Conservation (phyloP, 2,888 invertebrate species). For the Norana najaformis region DNA sequence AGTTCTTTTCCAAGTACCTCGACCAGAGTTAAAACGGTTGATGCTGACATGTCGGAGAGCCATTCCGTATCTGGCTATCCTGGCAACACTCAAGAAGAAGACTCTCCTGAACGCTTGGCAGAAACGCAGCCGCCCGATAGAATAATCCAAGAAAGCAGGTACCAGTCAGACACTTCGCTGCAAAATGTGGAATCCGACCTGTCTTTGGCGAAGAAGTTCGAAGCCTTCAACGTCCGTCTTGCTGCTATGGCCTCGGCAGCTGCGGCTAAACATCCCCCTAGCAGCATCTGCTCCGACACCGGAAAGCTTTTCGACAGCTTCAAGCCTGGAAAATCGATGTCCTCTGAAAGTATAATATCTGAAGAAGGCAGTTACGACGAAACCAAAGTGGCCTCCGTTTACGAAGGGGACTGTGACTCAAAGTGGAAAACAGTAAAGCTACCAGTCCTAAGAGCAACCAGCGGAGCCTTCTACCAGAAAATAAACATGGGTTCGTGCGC, state of each 20-base stretch:
- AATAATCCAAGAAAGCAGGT: background rate
- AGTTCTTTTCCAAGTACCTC: background rate
- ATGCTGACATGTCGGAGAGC: background rate
- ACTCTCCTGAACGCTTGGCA: background rate
- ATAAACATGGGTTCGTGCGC: background rate
- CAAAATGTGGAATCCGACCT: background rate
- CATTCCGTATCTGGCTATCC: background rate
- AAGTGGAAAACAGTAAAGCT: background rate
- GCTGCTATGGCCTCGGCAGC: conserved; percentile 3
- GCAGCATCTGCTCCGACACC: background rate
- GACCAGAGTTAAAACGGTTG: background rate
- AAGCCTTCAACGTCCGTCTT: conserved; percentile 16
- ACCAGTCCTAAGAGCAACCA: background rate
- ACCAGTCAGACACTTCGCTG: background rate
- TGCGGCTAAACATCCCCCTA: background rate
- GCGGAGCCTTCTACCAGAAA: background rate
- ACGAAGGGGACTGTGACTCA: background rate
- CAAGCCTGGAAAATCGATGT: background rate
- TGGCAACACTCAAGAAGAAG: background rate
- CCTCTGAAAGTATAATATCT: background rate
- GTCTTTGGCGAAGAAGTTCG: background rate
- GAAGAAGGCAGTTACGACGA: background rate
- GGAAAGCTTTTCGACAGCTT: background rate
- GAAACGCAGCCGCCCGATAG: background rate
- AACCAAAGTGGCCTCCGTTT: background rate